Base-by-base conservation (phyloP, 1,140 invertebrate genomes). In the Drosophila miranda region DNA sequence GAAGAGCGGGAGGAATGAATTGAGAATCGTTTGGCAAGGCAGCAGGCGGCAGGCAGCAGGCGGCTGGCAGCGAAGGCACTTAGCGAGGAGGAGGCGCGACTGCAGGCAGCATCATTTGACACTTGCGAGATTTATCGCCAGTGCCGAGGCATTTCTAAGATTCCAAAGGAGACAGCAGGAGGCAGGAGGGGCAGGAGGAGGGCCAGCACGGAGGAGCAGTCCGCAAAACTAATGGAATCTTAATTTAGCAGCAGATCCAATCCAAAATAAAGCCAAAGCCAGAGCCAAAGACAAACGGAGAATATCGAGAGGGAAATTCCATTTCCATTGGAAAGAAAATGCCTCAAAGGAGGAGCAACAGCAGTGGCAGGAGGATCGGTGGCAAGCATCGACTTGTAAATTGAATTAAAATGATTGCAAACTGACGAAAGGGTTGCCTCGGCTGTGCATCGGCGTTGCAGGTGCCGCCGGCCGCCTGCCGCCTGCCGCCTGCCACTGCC, bases 211-310 rank as follows among this genome's bases (percentile, higher is more conserved):
- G 16, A 54, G 60, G 34, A 38, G 49, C 64, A 89, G 81, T 67
- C 78, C 73, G 80, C 84, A 89, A 78, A 75, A 74, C 86, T 89
- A 89, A 89, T 89, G 86, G 86, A 89, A 89, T 89, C 86, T 89
- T 89, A 89, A 89, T 89, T 89, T 89, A 89, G 84, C 78, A 86
- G 34, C 34, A 38, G 8, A 34, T 26, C 23, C 23, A 71, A 76
- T 78, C 82, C 82, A 88, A 87, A 87, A 87, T 86, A 87, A 86
- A 87, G 74, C 48, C 75, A 74, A 38, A 66, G n/a, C 50, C 62
- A 45, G 61, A 44, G 23, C 66, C 76, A 34, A 59, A 78, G 55
- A 44, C 60, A 64, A 67, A 54, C 61, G 64, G 64, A 54, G 34
- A 52, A 52, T 38, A 73, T 51, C 71, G 56, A 57, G 72, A 74